These are phyloP conservation scores for Leptestheria dahalacensis DNA, from an alignment of 1,140 invertebrate genomes.

Conservation along the genomic window DNA sequence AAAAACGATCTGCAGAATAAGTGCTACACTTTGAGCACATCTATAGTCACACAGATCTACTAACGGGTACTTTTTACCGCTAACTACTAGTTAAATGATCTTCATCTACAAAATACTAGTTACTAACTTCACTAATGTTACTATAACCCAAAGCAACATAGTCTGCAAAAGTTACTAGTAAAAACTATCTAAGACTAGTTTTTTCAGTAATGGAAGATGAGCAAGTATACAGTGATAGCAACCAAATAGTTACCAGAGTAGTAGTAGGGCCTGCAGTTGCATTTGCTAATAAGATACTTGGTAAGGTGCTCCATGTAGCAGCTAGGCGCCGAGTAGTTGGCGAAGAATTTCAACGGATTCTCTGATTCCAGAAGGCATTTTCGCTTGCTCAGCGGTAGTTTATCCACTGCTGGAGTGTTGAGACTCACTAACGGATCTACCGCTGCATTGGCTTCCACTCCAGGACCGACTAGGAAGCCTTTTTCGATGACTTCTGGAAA, in stretches of 20 bases:
- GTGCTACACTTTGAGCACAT: too few relatives aligned
- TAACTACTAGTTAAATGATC: too few relatives aligned
- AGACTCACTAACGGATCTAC: not conserved
- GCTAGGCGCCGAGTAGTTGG: conserved; percentile 4
- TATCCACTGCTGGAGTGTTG: conserved; percentile 1
- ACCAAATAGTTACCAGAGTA: not conserved
- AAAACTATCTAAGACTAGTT: too few relatives aligned
- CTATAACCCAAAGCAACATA: too few relatives aligned
- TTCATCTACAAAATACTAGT: too few relatives aligned
- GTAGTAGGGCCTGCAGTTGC: conserved; percentile 1
- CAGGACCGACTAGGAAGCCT: conserved; percentile 4
- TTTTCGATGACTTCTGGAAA: conserved; percentile 4
- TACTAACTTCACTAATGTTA: too few relatives aligned
- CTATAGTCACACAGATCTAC: too few relatives aligned
- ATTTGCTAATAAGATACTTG: not conserved
- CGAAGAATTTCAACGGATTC: not conserved
- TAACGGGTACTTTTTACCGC: too few relatives aligned
- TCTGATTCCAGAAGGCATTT: conserved; percentile 2
- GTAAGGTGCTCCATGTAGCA: conserved; percentile 5
- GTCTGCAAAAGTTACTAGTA: too few relatives aligned
- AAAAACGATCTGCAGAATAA: too few relatives aligned
- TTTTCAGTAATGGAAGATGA: not conserved
- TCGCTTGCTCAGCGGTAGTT: not conserved
- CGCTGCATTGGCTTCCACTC: not conserved
- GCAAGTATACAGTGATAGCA: not conserved